Evolutionary conservation across 2,888 invertebrate species (phyloP), one percentile per base, ranked within the genome.

Genomic region (Pseudococcus longispinus): DNA sequence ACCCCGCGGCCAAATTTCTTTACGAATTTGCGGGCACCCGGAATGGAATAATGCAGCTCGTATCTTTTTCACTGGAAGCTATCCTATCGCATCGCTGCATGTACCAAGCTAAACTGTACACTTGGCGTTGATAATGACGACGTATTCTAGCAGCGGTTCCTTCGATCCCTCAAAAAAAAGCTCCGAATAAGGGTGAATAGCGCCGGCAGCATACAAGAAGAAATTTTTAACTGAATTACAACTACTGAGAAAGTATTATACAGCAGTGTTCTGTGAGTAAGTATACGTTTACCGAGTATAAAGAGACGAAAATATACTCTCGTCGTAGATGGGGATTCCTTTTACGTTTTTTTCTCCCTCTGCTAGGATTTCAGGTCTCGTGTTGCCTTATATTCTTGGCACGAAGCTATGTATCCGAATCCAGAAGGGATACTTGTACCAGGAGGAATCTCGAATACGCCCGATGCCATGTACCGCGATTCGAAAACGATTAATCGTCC

Each of bases 171-270:
- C 23, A 23, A 60, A 60, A 60, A 60, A 55, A 60, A 60, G 23
- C 60, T 23, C 32, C 60, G 15, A 15, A 74, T 74, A 74, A 74
- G 74, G 74, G 74, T 74, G 74, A 74, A 74, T 32, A 74, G 2
- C 32, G 74, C 74, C 74, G 32, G 18, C 6, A 32, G 74, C 32
- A 8, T 74, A 74, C 74, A 32, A 29, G 74, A 32, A 60, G 60
- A 60, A 74, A 74, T 74, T 74, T 74, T 74, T 37, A 74, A 74
- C 74, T 74, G n/a, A 32, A 74, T 74, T 74, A 74, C 74, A 32
- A 23, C 23, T 60, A 60, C 60, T 60, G 23, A 60, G 60, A 23
- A 60, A 60, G 60, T 60, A 23, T 15, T 60, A 60, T 0, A 8
- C 9, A 13, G n/a, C n/a, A n/a, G n/a, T 37, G 37, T 55, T n/a